Percentiles rank a stretch among this genome's conserved stretches.
Conservation (phyloP, 2,113 vertebrate genomes). For the Talpa occidentalis region DNA sequence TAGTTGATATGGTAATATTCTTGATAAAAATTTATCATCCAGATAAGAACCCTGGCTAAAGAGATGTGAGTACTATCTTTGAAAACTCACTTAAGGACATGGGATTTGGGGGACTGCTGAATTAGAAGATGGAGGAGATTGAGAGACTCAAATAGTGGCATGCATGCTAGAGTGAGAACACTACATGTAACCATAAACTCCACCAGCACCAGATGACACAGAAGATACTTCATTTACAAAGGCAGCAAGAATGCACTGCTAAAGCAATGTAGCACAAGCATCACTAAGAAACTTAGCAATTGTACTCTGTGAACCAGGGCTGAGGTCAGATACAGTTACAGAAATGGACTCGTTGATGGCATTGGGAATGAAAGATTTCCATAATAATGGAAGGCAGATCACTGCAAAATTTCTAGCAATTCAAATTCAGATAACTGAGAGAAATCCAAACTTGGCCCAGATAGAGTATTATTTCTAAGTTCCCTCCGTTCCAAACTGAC, state of each 20-base stretch:
- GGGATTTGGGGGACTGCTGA: neutral
- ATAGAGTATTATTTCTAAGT: constrained; percentile 54
- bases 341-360: neutral
- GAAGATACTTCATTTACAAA: neutral
- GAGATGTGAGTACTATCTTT: neutral
- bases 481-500: neutral
- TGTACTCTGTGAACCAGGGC: neutral
- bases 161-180: neutral
- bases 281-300: neutral
- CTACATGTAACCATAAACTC: neutral
- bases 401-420: constrained; percentile 16
- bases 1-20: neutral
- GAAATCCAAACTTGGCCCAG: constrained; percentile 27
- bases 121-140: neutral
- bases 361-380: neutral
- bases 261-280: neutral
- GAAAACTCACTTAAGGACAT: neutral
- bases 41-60: neutral
- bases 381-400: neutral
- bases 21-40: neutral
- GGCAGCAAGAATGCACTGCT: neutral
- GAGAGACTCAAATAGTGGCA: neutral
- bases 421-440: constrained; percentile 51
- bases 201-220: neutral
- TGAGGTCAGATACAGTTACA: neutral